Evolutionary conservation across 2,888 invertebrate species (phyloP).

Genomic region (Resseliella maxima): DNA sequence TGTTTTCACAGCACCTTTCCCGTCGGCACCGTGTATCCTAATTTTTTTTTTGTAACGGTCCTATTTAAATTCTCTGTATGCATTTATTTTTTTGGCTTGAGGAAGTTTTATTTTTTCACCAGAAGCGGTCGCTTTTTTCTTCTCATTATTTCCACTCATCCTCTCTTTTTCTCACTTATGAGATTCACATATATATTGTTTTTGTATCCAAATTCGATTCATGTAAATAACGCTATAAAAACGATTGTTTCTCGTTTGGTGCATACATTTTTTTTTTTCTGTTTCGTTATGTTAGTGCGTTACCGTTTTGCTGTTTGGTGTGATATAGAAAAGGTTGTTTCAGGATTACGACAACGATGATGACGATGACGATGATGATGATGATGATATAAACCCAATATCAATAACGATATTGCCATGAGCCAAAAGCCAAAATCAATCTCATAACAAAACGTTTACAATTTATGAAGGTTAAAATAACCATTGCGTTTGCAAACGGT

Average conservation of each 20-base stretch:
- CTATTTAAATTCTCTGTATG: constrained; percentile 1
- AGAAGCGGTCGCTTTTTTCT: not conserved
- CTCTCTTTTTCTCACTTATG: too few species aligned
- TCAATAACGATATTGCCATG: constrained; percentile 55
- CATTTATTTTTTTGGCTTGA: not conserved
- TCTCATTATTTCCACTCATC: too few species aligned
- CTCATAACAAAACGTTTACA: constrained; percentile 54
- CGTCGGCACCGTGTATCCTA: not conserved
- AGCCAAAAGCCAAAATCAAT: constrained; percentile 56
- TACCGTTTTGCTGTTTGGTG: not conserved
- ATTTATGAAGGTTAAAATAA: constrained; percentile 53
- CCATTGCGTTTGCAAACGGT: not conserved
- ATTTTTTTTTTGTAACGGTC: not conserved
- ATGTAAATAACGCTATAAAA: constrained; percentile 55
- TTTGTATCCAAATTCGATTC: constrained; percentile 42
- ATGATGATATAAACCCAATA: constrained; percentile 56
- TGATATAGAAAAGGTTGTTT: constrained; percentile 28
- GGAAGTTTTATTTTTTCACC: not conserved
- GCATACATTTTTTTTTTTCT: not conserved
- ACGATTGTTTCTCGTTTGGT: constrained; percentile 38
- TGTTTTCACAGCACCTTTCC: constrained; percentile 32
- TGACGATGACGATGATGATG: constrained; percentile 1
- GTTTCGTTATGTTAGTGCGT: not conserved
- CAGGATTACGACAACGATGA: not conserved
- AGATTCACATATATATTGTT: too few species aligned